A percentile compares a stretch with the other conserved stretches of the same genome.
Evolutionary conservation across 2,113 vertebrate genomes (phyloP).

Genomic region (Rhinopithecus roxellana): DNA sequence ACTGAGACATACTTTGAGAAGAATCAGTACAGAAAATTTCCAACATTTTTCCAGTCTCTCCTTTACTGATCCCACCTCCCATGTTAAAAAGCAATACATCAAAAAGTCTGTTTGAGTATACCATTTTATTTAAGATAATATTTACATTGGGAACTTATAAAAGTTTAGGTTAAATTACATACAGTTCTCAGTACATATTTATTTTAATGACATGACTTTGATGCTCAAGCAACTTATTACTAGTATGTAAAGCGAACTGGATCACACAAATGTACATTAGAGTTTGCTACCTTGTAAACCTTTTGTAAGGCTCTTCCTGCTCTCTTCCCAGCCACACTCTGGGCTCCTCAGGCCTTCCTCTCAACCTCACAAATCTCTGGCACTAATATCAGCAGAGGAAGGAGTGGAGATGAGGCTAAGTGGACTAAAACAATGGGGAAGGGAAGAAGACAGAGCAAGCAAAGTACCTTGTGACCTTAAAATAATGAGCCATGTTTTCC

Average conservation of each 20-base stretch:
- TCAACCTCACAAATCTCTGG: constrained; percentile 59
- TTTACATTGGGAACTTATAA: not conserved
- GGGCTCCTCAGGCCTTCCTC: constrained; percentile 64
- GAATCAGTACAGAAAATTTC: not conserved
- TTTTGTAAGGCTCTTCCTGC: constrained; percentile 1
- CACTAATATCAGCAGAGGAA: constrained; percentile 74
- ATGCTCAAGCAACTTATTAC: not conserved
- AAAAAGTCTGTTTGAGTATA: not conserved
- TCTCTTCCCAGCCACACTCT: not conserved
- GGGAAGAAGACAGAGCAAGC: constrained; percentile 76
- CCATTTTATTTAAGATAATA: constrained; percentile 26
- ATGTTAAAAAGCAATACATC: not conserved
- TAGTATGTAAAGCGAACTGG: not conserved
- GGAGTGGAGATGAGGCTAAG: constrained; percentile 67
- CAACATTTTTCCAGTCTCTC: not conserved
- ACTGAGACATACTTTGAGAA: not conserved
- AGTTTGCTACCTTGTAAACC: not conserved
- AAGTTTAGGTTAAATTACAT: not conserved
- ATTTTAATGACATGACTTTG: constrained; percentile 24
- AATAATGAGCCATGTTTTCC: constrained; percentile 75
- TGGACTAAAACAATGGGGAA: constrained; percentile 73
- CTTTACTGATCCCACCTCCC: not conserved
- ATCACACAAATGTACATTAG: not conserved
- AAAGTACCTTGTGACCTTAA: constrained; percentile 73
- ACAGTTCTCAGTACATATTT: constrained; percentile 4